Evolutionary conservation across 2,797 vertebrate genomes (phyloP), one percentile per base, ranked within the genome.

Genomic region (Echeneis naucrates): DNA sequence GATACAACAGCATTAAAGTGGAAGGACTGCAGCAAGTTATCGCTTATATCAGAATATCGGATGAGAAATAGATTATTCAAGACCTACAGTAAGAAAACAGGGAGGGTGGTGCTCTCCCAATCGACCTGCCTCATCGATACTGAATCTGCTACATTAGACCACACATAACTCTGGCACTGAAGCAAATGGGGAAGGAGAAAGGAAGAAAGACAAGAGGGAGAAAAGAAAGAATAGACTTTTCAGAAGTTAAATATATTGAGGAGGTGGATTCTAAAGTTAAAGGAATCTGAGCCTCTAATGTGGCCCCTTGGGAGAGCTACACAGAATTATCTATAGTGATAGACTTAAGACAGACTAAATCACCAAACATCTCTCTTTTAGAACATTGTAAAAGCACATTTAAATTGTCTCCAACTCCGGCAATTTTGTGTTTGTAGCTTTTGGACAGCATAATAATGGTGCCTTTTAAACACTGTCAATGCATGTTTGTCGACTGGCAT

Each of bases 91-190:
- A 75, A 64, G 37, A 76, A 68, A 70, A 81, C 52, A 26, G 55
- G 63, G 69, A 75, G 72, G 60, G 45, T 8, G 73, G 58, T 26
- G 52, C 63, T 82, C 64, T 23, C 75, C 69, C 47, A 48, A 86
- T 91, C 53, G 80, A 89, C 88, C 61, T 56, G 5, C 44, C 53
- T 81, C 86, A 87, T 89, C 88, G 90, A 88, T 87, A 90, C 69
- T 87, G 77, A 84, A 89, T 80, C 57, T 54, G 79, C 65, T 81
- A 67, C 73, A 75, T 57, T 35, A 75, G 64, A 69, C 72, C 50
- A 48, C 68, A 75, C 35, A 33, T 68, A 55, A 30, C 71, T 32
- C 26, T 14, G 27, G 55, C 66, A 53, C 70, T 47, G 40, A 58
- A 21, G 61, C 26, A 56, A 76, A 79, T 27, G 23, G 30, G 11